Conservation (phyloP, 2,888 invertebrate genomes). For the Apodemia duryi region DNA sequence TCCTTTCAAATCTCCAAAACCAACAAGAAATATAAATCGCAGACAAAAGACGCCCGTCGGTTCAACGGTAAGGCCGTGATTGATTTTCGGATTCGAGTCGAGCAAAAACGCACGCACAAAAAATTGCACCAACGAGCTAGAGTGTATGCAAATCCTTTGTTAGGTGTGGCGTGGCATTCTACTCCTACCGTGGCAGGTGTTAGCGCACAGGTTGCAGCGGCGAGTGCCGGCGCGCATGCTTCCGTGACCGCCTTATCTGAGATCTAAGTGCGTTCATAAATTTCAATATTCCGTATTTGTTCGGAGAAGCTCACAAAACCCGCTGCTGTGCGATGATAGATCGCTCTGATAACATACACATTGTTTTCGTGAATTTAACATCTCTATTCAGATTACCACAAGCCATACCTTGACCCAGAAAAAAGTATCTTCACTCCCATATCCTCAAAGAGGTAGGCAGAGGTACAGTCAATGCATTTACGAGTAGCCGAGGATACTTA, state of each 20-base stretch:
- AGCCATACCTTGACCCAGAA: not conserved
- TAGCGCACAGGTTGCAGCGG: constrained; percentile 21
- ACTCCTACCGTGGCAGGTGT: not conserved
- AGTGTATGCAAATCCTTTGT: constrained; percentile 40
- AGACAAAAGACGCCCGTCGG: constrained; percentile 3
- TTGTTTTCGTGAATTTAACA: not conserved
- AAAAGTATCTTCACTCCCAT: too few species aligned
- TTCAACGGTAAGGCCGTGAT: constrained; percentile 27
- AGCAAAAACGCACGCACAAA: constrained; percentile 36
- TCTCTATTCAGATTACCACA: not conserved
- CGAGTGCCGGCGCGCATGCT: not conserved
- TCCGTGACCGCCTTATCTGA: constrained; percentile 25
- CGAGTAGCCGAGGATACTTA: too few species aligned
- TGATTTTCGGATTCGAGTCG: constrained; percentile 34
- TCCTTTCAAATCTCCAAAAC: not conserved
- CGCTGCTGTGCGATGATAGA: constrained; percentile 18
- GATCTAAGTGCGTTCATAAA: constrained; percentile 33
- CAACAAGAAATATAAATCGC: not conserved
- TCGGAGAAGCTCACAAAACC: constrained; percentile 26
- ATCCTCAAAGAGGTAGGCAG: too few species aligned
- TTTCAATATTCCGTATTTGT: constrained; percentile 30
- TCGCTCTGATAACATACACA: not conserved
- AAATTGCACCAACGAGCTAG: constrained; percentile 31
- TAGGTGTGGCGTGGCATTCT: constrained; percentile 18
- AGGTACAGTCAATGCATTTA: too few species aligned